Evolutionary conservation across 1,140 invertebrate genomes (phyloP).

Genomic region (Varroa destructor): DNA sequence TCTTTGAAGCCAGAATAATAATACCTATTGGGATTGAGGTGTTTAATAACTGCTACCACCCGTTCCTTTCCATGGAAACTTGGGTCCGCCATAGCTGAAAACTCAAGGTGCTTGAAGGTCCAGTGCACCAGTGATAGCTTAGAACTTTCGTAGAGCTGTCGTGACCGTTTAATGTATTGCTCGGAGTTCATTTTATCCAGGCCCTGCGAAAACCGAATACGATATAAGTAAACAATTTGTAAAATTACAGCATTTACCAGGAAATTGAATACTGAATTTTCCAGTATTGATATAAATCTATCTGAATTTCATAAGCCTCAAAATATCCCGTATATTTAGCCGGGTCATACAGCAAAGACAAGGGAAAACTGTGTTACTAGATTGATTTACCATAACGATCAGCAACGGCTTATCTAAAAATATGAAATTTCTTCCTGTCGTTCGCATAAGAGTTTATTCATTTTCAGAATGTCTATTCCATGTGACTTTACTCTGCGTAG

Average conservation of each 20-base stretch:
- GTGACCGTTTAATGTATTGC: constrained; percentile 83
- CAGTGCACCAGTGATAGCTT: constrained; percentile 56
- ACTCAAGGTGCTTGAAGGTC: constrained; percentile 60
- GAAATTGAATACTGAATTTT: constrained; percentile 65
- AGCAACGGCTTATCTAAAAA: no score
- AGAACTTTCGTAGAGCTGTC: constrained; percentile 58
- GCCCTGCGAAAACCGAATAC: not conserved
- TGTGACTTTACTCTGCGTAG: no score
- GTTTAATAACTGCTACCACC: constrained; percentile 54
- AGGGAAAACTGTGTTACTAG: no score
- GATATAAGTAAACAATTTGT: no score
- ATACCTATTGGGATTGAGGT: constrained; percentile 59
- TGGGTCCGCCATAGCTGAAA: constrained; percentile 72
- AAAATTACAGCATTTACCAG: constrained; percentile 34
- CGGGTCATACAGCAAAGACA: no score
- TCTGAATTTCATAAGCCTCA: constrained; percentile 24
- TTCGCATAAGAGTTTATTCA: no score
- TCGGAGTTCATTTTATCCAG: constrained; percentile 68
- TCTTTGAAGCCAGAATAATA: constrained; percentile 31
- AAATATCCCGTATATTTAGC: not conserved
- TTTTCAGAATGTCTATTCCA: no score
- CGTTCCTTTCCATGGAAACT: constrained; percentile 68
- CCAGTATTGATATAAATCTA: constrained; percentile 49
- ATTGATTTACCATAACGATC: no score
- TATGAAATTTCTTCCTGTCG: no score